Evolutionary conservation across 2,797 vertebrate genomes (phyloP), one percentile per base, ranked within the genome.

Genomic region (Acanthurus tractus): DNA sequence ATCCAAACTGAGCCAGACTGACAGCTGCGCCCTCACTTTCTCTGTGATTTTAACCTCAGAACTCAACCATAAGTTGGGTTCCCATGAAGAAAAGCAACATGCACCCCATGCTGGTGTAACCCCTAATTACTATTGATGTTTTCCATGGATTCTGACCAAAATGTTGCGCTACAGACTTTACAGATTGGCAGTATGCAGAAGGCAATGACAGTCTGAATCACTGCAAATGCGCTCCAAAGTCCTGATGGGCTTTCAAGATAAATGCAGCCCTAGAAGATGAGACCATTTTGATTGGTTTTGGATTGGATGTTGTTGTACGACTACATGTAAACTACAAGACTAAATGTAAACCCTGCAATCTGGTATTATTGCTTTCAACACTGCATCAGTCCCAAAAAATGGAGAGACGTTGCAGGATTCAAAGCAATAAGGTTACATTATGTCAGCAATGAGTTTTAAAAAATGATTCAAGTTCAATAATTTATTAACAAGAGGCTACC

Each of bases 81-180:
- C 76, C 82, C 85, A 84, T 84, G 87, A 83, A 79, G 71, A 67
- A 81, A 80, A 82, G 83, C 80, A 85, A 74, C 74, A 76, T 87
- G 64, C 65, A 79, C 74, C 83, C 79, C 18, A 13, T 57, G 70
- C 76, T 85, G 85, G 82, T 84, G 81, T 81, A 91, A 89, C 87
- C 92, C 77, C 64, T 89, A 77, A 93, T 93, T 93, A 93, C 74
- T 44, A 85, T 72, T 78, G 67, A 92, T 82, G 78, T 75, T 82
- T 91, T 90, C 86, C 86, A 74, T 89, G 87, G 78, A 84, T 58
- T 74, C 64, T n/a, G 66, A 86, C 84, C 81, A 75, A 79, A 82
- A 62, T 62, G 52, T 78, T 85, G 76, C 70, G 63, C 52, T 63
- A 79, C 65, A 71, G 72, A 75, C 74, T 83, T 61, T 63, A 74